Conservation (phyloP, 1,140 invertebrate species). For the Hylaeus anthracinus region DNA sequence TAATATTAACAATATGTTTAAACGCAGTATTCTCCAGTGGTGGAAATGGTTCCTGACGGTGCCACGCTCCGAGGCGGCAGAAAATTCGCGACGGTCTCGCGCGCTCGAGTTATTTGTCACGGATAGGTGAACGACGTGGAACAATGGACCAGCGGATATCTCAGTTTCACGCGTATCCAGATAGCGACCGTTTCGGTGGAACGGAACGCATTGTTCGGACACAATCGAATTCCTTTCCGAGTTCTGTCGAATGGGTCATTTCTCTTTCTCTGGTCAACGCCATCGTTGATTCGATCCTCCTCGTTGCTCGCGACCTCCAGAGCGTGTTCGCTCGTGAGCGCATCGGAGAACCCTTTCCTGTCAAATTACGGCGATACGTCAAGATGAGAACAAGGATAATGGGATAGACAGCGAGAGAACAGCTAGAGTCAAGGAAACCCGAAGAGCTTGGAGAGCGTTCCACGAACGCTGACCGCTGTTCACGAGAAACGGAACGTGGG, state of each 20-base stretch:
- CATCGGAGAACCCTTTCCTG: not conserved
- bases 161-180: constrained; percentile 44
- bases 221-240: constrained; percentile 56
- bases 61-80: too few relatives aligned
- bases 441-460: not conserved
- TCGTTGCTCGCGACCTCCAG: not conserved
- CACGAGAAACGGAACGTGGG: too few relatives aligned
- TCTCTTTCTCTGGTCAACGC: constrained; percentile 2
- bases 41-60: too few relatives aligned
- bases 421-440: not conserved
- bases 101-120: constrained; percentile 20
- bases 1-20: too few relatives aligned
- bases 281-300: not conserved
- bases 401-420: too few relatives aligned
- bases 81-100: not conserved
- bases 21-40: too few relatives aligned
- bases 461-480: not conserved
- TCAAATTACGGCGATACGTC: constrained; percentile 34
- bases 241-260: constrained; percentile 38
- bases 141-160: constrained; percentile 26
- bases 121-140: constrained; percentile 3
- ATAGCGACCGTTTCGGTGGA: constrained; percentile 40
- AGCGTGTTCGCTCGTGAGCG: constrained; percentile 16
- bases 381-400: constrained; percentile 17
- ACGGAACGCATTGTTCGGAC: constrained; percentile 47